Conservation (phyloP, 1,140 invertebrate species). For the Riptortus pedestris region DNA sequence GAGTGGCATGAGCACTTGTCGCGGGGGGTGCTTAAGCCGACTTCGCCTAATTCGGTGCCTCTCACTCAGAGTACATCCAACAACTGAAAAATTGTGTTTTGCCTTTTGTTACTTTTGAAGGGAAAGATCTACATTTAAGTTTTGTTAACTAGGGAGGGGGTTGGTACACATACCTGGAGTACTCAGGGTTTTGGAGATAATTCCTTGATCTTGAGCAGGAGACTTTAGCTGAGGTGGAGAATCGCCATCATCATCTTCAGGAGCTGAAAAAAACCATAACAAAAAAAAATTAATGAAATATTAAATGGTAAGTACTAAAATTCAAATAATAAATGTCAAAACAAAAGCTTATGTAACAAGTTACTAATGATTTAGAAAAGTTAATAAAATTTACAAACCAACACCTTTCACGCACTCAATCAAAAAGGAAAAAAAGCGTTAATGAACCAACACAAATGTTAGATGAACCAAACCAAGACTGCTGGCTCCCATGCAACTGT, state of each 20-base stretch:
- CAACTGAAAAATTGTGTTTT: not conserved
- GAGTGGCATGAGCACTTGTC: not conserved
- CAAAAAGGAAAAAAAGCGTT: too few relatives aligned
- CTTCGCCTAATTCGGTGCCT: constrained; percentile 19
- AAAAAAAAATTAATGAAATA: not conserved
- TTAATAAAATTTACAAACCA: too few relatives aligned
- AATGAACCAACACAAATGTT: too few relatives aligned
- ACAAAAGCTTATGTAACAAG: not conserved
- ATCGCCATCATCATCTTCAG: constrained; percentile 23
- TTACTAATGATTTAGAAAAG: too few relatives aligned
- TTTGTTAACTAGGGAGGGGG: not conserved
- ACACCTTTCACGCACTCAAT: too few relatives aligned
- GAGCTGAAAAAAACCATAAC: constrained; percentile 17
- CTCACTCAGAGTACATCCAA: constrained; percentile 6
- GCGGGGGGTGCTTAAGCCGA: constrained; percentile 6
- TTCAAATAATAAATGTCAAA: not conserved
- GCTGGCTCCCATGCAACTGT: too few relatives aligned
- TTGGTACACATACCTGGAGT: constrained; percentile 20
- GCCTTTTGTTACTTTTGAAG: not conserved
- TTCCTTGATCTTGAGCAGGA: constrained; percentile 24
- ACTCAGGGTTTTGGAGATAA: constrained; percentile 26
- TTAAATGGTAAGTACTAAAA: not conserved
- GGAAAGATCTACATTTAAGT: not conserved
- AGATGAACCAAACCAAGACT: too few relatives aligned
- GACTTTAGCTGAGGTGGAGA: constrained; percentile 1